Evolutionary conservation across 92 coral and sea anemone species (phyloP), one percentile per base, ranked within the genome.

Genomic region (Umimayanthus chanpuru): DNA sequence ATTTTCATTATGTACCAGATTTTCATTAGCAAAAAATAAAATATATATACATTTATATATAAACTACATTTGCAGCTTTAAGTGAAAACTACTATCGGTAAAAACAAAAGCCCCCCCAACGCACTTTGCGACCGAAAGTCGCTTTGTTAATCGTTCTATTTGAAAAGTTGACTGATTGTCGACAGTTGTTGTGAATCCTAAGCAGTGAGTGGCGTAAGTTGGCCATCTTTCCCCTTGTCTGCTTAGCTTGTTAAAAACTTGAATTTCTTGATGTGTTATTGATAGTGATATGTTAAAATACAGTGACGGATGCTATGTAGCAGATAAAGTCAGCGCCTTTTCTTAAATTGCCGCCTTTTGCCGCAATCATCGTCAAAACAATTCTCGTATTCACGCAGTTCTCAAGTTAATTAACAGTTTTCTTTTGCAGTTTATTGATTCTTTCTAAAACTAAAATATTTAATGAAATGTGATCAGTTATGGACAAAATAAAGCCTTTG

Each of bases 331-430:
- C 20, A 39, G 28, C 29, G 21, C 18, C 29, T 58, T 32, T 26
- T 58, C 30, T 82, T 44, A 44, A 44, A 23, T 82, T 82, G 38
- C 28, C 21, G 20, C 20, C 61, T 43, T 18, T 29, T 68, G 36
- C 78, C 87, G 28, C 21, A 41, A 50, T 28, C 66, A 81, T 38
- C 23, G 47, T 61, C 71, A 67, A 39, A 66, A 39, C 71, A 38
- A 23, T 30, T 43, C 49, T 41, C 64, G 25, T 47, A 71, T 70
- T 70, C 76, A 47, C 32, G 78, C 78, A 43, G 28, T 43, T 83
- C 65, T 47, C 70, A 83, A 41, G 67, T 83, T 83, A 71, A 83
- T 83, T 83, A 83, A 68, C 78, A 70, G 77, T 6, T 65, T 82
- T 67, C 23, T 79, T 61, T 70, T 44, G 28, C 55, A 55, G 87